Conservation (phyloP, 2,113 vertebrate species). For the Rhinichthys klamathensis region DNA sequence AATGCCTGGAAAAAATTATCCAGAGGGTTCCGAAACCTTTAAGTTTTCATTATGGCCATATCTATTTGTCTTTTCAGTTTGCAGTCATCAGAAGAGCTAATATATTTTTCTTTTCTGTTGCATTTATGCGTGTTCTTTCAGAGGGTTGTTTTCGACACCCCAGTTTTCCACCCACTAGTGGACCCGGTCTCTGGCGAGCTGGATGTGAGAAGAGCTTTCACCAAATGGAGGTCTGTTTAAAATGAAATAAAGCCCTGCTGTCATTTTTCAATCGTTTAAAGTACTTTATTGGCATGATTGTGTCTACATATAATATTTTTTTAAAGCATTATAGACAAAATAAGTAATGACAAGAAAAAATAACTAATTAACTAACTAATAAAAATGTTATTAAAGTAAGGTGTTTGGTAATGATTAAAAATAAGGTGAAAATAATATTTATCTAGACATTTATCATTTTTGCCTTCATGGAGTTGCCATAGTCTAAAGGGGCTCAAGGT, state of each 20-base stretch:
- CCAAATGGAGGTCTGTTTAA: slow-evolving; percentile 91
- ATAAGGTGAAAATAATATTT: too few species aligned
- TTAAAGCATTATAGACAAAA: too few species aligned
- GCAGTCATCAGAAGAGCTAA: not conserved
- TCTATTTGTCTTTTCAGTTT: not conserved
- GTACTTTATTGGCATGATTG: too few species aligned
- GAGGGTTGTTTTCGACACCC: slow-evolving; percentile 95
- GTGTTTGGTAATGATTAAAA: too few species aligned
- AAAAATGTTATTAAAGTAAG: too few species aligned
- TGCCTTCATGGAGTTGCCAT: not conserved
- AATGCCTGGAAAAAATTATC: not conserved
- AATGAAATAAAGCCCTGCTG: not conserved
- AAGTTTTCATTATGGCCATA: not conserved
- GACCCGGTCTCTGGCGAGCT: slow-evolving; percentile 93
- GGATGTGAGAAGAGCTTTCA: slow-evolving; percentile 95
- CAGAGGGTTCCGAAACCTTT: not conserved
- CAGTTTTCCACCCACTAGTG: slow-evolving; percentile 95
- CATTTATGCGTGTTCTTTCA: slow-evolving; percentile 58
- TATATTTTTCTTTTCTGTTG: not conserved
- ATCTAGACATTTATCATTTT: not conserved
- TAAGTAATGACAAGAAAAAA: too few species aligned
- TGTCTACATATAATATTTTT: too few species aligned
- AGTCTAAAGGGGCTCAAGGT: not conserved
- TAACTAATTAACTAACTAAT: too few species aligned
- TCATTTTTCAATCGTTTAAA: too few species aligned